A percentile compares a stretch with the other conserved stretches of the same genome.
Evolutionary conservation across 2,113 vertebrate species (phyloP).

Genomic region (Ochotona curzoniae): DNA sequence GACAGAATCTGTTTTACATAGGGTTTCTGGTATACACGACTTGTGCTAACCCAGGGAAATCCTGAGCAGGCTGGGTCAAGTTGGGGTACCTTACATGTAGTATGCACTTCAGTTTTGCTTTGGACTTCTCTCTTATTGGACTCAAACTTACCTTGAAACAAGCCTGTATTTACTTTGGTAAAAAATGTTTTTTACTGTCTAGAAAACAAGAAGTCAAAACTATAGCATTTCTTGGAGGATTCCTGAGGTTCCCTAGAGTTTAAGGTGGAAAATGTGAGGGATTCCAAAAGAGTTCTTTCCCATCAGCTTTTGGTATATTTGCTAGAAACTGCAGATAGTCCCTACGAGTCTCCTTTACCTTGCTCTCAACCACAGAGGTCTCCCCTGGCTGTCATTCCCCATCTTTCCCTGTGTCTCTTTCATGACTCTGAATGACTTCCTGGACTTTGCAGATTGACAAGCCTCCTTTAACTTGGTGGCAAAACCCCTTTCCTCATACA

Average conservation of each 20-base stretch:
- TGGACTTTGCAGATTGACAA: background rate
- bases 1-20: background rate
- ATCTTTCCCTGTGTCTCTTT: background rate
- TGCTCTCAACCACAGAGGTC: background rate
- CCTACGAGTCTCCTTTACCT: background rate
- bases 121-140: background rate
- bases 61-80: background rate
- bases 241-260: background rate
- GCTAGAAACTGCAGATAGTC: background rate
- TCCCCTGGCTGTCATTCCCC: background rate
- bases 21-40: background rate
- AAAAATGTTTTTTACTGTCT: conserved; percentile 13
- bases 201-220: conserved; percentile 11
- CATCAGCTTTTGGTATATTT: background rate
- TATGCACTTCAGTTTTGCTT: background rate
- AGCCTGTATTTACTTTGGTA: background rate
- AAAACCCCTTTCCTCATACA: background rate
- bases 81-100: background rate
- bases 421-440: background rate
- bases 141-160: conserved; percentile 6
- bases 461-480: background rate
- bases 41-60: background rate
- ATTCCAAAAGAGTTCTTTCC: background rate
- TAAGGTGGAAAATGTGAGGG: background rate
- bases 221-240: background rate